Percentiles rank a stretch among this genome's conserved stretches.
Evolutionary conservation across 2,888 invertebrate genomes (phyloP).

Genomic region (Nomada lathburiana): DNA sequence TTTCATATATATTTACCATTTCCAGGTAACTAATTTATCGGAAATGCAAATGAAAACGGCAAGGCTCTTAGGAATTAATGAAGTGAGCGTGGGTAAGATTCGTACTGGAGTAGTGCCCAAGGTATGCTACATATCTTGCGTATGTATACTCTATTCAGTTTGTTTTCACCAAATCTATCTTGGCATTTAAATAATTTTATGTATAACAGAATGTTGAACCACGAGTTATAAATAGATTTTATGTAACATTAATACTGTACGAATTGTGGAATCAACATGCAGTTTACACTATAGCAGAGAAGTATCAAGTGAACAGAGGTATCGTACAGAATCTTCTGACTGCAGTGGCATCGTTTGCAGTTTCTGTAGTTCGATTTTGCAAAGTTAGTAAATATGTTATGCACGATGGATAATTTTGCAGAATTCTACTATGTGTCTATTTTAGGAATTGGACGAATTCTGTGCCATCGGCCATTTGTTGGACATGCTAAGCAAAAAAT

Average conservation of each 20-base stretch:
- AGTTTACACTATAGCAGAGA: constrained; percentile 89
- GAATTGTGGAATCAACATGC: constrained; percentile 90
- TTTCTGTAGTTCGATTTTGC: constrained; percentile 92
- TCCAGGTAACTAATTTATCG: constrained; percentile 88
- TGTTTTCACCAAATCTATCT: background rate
- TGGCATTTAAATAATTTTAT: constrained; percentile 19
- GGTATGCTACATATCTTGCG: constrained; percentile 61
- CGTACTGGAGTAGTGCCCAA: constrained; percentile 79
- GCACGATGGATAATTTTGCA: background rate
- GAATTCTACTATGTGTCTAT: constrained; percentile 26
- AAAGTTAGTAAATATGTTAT: constrained; percentile 83
- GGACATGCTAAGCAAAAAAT: constrained; percentile 89
- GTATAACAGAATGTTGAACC: constrained; percentile 86
- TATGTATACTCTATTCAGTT: background rate
- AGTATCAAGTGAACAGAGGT: constrained; percentile 91
- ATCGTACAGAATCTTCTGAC: constrained; percentile 91
- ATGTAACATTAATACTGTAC: constrained; percentile 93
- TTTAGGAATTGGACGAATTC: constrained; percentile 89
- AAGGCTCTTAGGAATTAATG: constrained; percentile 91
- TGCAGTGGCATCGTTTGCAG: constrained; percentile 90
- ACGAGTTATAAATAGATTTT: constrained; percentile 91
- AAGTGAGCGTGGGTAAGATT: constrained; percentile 84
- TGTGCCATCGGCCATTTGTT: constrained; percentile 94
- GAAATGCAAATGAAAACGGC: constrained; percentile 88
- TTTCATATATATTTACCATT: constrained; percentile 42